Evolutionary conservation across 2,888 invertebrate genomes (phyloP), one percentile per base, ranked within the genome.

Genomic region (Andrena praecox): DNA sequence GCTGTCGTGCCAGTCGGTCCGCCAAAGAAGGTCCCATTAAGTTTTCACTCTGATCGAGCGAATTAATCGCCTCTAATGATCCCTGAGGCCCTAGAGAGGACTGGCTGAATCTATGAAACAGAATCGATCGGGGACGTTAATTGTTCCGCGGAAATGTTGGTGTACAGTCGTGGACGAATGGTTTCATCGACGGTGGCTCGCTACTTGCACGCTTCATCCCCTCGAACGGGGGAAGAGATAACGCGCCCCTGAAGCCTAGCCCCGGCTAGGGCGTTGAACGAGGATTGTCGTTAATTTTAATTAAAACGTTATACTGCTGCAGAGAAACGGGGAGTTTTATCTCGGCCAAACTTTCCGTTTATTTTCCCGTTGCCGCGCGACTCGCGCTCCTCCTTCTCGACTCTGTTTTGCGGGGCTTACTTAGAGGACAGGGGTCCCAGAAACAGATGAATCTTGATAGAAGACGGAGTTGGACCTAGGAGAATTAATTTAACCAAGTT

Each of bases 231-330:
- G 42, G n/a, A 16, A 7, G 54, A 35, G 84, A 83, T 79, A 83
- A 70, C 64, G 74, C 35, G 62, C 31, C 35, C 56, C 54, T 31
- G 52, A 59, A 48, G 64, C 33, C 33, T 8, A 4, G 24, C 42
- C 10, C 10, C 10, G 20, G 27, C 10, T 50, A 35, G 42, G 42
- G 29, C 66, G 60, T 42, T 72, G 48, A 64, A 68, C 63, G 48
- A 70, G 77, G 56, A 76, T 74, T 62, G 69, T 60, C 80, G 80
- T 87, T 87, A 79, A 85, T 85, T 87, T 85, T 84, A 84, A 85
- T 85, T 85, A 84, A 85, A 85, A 69, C 73, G 66, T 77, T 80
- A 72, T 31, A 60, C 35, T n/a, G 59, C n/a, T 10, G 66, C 64
- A 42, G 42, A 33, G 67, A 54, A 69, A 48, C 42, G 60, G 50